Percentiles rank a stretch among this genome's conserved stretches.
phyloP scores from a whole-genome alignment of 2,113 vertebrate species.

The Oncorhynchus clarkii region DNA sequence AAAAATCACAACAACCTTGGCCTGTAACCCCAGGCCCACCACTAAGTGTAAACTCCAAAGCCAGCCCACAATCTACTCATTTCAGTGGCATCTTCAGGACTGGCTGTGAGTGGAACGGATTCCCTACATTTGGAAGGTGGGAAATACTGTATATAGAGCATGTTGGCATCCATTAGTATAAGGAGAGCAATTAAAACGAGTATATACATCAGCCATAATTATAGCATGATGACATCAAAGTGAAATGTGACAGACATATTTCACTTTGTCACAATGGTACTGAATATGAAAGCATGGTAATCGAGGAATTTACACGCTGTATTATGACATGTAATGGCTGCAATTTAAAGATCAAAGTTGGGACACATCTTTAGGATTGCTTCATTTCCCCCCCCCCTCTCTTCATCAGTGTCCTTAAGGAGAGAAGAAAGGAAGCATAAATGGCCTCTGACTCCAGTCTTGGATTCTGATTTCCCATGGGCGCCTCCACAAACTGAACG shows the following conservation, averaged over 20 bases:
- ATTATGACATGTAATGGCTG: slow-evolving; percentile 44
- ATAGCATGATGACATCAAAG: slow-evolving; percentile 35
- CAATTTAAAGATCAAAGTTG: slow-evolving; percentile 62
- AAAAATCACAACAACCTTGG: slow-evolving; percentile 31
- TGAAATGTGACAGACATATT: slow-evolving; percentile 7
- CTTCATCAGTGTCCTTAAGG: slow-evolving; percentile 20
- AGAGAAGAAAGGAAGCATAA: not conserved
- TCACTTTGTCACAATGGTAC: slow-evolving; percentile 11
- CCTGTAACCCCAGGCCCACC: slow-evolving; percentile 33
- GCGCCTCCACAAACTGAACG: slow-evolving; percentile 1
- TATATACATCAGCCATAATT: slow-evolving; percentile 29
- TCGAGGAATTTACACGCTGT: slow-evolving; percentile 44
- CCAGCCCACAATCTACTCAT: slow-evolving; percentile 32
- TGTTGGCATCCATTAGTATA: slow-evolving; percentile 9
- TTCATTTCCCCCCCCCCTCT: slow-evolving; percentile 18
- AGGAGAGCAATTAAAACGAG: not conserved
- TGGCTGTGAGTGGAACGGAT: slow-evolving; percentile 32
- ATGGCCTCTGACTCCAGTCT: slow-evolving; percentile 12
- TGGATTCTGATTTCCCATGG: slow-evolving; percentile 41
- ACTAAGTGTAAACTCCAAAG: slow-evolving; percentile 43
- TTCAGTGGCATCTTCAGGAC: slow-evolving; percentile 42
- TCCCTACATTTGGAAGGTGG: slow-evolving; percentile 25
- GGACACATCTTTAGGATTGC: slow-evolving; percentile 37
- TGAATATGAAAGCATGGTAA: slow-evolving; percentile 42
- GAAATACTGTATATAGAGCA: not conserved